phyloP scores from a whole-genome alignment of 2,888 invertebrate genomes.

The Luffia ferchaultella region DNA sequence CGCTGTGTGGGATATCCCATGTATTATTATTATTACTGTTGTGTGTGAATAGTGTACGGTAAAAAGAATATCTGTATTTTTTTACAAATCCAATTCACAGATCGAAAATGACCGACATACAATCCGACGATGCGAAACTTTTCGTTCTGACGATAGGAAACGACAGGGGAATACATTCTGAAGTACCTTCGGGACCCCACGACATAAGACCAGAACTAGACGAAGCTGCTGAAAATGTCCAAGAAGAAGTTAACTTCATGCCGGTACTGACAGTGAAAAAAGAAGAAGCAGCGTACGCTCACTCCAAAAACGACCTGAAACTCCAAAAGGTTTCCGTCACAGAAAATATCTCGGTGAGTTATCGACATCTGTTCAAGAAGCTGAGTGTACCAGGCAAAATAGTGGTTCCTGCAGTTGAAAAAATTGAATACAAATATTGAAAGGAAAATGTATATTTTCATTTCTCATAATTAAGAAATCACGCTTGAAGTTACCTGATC shows the following conservation, averaged over 20 bases:
- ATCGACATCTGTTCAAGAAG: constrained; percentile 45
- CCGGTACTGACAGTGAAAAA: constrained; percentile 43
- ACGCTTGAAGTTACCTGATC: no score
- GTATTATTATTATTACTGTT: no score
- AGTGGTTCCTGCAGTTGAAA: constrained; percentile 36
- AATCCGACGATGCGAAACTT: not conserved
- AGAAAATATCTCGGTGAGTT: constrained; percentile 44
- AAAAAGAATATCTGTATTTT: no score
- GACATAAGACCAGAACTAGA: not conserved
- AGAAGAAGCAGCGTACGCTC: constrained; percentile 27
- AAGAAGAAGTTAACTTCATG: constrained; percentile 15
- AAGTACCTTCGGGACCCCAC: not conserved
- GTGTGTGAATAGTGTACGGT: no score
- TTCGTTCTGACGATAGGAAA: not conserved
- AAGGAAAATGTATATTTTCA: not conserved
- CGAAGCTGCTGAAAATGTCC: not conserved
- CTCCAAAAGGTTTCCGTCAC: constrained; percentile 41
- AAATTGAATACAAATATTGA: constrained; percentile 41
- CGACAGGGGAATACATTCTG: not conserved
- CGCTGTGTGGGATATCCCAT: no score
- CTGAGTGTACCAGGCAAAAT: constrained; percentile 35
- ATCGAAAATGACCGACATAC: not conserved
- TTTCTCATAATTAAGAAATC: no score
- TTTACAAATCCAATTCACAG: no score
- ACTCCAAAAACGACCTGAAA: constrained; percentile 39